phyloP scores from a whole-genome alignment of 2,113 vertebrate genomes.

The Myiagra hebetior region DNA sequence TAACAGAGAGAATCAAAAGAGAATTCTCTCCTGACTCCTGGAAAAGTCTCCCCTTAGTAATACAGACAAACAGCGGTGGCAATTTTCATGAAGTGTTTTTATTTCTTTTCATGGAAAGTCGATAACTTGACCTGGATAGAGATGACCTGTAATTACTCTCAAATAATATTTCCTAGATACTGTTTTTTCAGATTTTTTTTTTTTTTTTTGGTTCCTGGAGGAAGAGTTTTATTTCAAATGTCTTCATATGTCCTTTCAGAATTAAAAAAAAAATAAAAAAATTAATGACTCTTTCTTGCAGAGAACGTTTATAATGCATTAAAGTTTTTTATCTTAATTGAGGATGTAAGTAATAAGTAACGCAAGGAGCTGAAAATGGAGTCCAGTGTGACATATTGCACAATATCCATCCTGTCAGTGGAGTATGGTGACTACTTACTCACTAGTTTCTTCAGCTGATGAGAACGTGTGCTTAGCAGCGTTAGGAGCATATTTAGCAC shows the following conservation, averaged over 20 bases:
- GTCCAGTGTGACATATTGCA: neutral
- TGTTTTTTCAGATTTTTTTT: constrained; percentile 46
- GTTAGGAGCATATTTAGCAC: constrained; percentile 10
- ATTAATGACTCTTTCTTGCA: neutral
- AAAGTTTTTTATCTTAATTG: constrained; percentile 49
- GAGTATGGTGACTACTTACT: neutral
- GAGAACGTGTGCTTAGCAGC: neutral
- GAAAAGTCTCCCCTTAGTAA: neutral
- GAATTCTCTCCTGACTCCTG: neutral
- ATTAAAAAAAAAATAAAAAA: neutral
- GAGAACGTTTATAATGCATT: constrained; percentile 9
- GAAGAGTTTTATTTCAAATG: constrained; percentile 17
- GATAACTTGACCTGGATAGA: constrained; percentile 9
- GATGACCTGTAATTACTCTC: neutral
- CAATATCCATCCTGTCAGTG: neutral
- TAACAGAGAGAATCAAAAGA: constrained; percentile 3
- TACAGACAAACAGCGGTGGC: neutral
- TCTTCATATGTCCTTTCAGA: constrained; percentile 41
- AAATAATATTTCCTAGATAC: constrained; percentile 1
- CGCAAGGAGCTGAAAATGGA: constrained; percentile 33
- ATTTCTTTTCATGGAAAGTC: neutral
- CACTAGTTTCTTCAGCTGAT: neutral
- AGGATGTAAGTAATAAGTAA: constrained; percentile 38
- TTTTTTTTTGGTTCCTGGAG: neutral
- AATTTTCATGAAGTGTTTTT: neutral